Conservation (phyloP, 2,797 vertebrate species). For the Lepus oiostolus region DNA sequence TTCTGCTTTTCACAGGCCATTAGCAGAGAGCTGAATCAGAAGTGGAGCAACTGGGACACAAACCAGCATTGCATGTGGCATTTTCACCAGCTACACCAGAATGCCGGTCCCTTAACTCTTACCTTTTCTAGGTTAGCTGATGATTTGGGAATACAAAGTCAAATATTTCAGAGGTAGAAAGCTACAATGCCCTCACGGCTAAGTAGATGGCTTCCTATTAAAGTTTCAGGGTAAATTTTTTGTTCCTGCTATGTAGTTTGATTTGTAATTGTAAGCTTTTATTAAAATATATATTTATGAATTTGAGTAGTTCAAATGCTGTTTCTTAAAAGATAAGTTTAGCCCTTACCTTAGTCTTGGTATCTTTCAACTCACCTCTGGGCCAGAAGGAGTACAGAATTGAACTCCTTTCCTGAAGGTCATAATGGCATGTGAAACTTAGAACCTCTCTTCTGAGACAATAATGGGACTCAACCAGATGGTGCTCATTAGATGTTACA, state of each 20-base stretch:
- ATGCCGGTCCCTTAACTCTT: too few species aligned
- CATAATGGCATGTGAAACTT: background rate
- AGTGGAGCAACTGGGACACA: too few species aligned
- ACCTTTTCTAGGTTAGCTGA: conserved; percentile 4
- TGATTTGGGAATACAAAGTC: background rate
- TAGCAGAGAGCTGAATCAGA: too few species aligned
- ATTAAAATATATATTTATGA: conserved; percentile 13
- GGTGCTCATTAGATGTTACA: background rate
- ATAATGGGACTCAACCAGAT: background rate
- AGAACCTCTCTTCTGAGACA: background rate
- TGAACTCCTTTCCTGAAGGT: background rate
- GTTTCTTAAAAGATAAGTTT: background rate
- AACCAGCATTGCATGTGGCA: too few species aligned
- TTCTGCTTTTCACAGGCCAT: too few species aligned
- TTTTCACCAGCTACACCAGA: too few species aligned
- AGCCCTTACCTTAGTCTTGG: background rate
- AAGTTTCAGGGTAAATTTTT: background rate
- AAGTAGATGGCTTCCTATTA: background rate
- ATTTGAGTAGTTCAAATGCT: background rate
- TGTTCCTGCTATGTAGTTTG: background rate
- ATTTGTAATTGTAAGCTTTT: background rate
- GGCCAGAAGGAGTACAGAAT: background rate
- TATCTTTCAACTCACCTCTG: background rate
- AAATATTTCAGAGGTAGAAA: conserved; percentile 27
- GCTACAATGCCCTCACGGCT: background rate